phyloP scores from a whole-genome alignment of 2,797 vertebrate genomes.

The Notolepis coatsorum region DNA sequence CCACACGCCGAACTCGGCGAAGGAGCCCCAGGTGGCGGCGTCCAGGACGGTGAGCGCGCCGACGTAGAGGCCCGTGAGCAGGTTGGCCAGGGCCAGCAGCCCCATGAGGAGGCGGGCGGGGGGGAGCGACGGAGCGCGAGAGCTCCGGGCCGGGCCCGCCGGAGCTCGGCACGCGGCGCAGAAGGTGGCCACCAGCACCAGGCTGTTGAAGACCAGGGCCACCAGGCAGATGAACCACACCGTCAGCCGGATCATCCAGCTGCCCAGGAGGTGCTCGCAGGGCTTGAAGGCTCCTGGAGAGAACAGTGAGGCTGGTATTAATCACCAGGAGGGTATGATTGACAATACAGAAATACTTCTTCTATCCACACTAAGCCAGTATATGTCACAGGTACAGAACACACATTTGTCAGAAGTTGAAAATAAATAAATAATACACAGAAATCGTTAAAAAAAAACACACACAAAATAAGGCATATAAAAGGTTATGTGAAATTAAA shows the following conservation, averaged over 20 bases:
- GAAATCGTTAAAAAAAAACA: neutral
- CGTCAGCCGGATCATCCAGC: conserved; percentile 98
- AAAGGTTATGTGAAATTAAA: neutral
- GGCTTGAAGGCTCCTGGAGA: conserved; percentile 95
- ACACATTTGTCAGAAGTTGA: no score
- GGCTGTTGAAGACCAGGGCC: conserved; percentile 91
- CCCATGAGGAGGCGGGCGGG: conserved; percentile 90
- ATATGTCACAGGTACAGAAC: conserved; percentile 1
- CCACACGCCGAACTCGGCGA: conserved; percentile 93
- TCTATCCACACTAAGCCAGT: neutral
- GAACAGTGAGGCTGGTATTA: neutral
- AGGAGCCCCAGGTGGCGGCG: conserved; percentile 92
- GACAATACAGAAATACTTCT: neutral
- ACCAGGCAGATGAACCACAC: conserved; percentile 99
- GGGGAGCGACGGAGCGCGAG: conserved; percentile 65
- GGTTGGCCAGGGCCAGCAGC: conserved; percentile 92
- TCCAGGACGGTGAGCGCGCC: conserved; percentile 91
- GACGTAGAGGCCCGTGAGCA: conserved; percentile 93
- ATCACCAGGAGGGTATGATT: neutral
- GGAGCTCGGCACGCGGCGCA: conserved; percentile 68
- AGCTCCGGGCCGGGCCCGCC: conserved; percentile 32
- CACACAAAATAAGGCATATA: neutral
- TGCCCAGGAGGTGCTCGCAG: conserved; percentile 94
- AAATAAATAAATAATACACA: no score
- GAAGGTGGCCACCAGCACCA: conserved; percentile 92